A percentile compares a stretch with the other conserved stretches of the same genome.
These are phyloP conservation scores for Columbina picui DNA, from an alignment of 2,113 vertebrate species.

Conservation along the genomic window DNA sequence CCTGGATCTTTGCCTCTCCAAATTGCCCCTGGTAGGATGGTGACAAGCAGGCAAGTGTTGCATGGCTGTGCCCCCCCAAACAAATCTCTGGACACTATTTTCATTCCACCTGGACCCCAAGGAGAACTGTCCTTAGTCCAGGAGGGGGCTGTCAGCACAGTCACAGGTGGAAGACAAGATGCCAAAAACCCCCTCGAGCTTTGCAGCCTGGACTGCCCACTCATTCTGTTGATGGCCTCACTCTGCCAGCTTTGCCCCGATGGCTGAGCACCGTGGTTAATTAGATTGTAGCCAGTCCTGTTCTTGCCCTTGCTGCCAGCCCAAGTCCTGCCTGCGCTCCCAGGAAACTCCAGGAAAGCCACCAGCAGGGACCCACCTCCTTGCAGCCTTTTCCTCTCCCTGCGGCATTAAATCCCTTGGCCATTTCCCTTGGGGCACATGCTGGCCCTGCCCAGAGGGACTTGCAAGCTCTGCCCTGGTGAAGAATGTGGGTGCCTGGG, in stretches of 20 bases:
- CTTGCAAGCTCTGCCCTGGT: accelerated
- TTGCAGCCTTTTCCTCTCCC: neutral
- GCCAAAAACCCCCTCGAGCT: neutral
- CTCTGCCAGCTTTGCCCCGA: neutral
- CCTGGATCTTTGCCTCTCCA: neutral
- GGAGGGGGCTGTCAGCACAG: neutral
- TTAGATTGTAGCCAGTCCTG: neutral
- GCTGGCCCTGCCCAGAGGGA: neutral
- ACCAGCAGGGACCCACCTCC: neutral
- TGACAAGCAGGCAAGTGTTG: neutral
- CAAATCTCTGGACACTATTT: neutral
- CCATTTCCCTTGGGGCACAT: neutral
- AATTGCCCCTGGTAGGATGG: neutral
- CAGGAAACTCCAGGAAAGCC: neutral
- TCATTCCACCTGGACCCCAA: neutral
- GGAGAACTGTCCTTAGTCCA: neutral
- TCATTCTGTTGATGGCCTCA: neutral
- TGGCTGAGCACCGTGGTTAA: neutral
- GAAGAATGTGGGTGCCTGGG: neutral
- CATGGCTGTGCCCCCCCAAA: neutral
- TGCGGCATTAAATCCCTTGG: neutral
- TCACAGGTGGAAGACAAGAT: neutral
- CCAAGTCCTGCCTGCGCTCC: neutral
- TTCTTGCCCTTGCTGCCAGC: neutral
- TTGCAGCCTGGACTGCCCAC: neutral